These are phyloP conservation scores for Carassius auratus DNA, from an alignment of 2,113 vertebrate species.

Conservation along the genomic window DNA sequence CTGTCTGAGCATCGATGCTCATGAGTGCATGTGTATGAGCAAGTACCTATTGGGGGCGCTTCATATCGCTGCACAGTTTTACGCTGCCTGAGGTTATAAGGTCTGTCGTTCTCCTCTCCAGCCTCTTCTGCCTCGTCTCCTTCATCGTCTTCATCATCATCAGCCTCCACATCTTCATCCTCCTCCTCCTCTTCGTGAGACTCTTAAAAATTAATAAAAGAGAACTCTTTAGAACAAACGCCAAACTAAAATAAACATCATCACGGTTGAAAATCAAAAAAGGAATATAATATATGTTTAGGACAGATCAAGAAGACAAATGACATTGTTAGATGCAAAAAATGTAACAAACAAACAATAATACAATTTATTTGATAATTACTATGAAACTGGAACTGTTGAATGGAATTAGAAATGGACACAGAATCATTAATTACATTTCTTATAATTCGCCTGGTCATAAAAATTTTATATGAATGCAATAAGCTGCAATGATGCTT, in stretches of 20 bases:
- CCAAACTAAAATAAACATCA: not conserved
- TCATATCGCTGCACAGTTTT: constrained; percentile 98
- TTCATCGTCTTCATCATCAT: constrained; percentile 94
- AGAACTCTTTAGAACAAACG: not conserved
- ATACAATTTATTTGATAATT: not conserved
- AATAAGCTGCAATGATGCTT: not conserved
- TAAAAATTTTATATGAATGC: not conserved
- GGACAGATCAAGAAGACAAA: not conserved
- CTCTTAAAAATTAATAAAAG: constrained; percentile 72
- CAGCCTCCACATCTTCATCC: constrained; percentile 86
- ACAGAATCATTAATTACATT: not conserved
- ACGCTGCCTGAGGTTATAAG: constrained; percentile 95
- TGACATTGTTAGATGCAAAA: not conserved
- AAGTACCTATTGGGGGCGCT: constrained; percentile 93
- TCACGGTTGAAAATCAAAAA: not conserved
- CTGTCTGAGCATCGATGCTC: not conserved
- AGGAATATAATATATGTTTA: not conserved
- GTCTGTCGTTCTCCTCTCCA: constrained; percentile 91
- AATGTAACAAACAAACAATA: not conserved
- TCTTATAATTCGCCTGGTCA: not conserved
- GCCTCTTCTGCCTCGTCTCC: constrained; percentile 91
- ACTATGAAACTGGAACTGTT: not conserved
- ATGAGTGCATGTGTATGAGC: not conserved
- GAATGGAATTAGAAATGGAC: not conserved
- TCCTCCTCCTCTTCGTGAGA: constrained; percentile 90